Conservation (phyloP, 2,888 invertebrate genomes). For the Drosophila multiciliata region DNA sequence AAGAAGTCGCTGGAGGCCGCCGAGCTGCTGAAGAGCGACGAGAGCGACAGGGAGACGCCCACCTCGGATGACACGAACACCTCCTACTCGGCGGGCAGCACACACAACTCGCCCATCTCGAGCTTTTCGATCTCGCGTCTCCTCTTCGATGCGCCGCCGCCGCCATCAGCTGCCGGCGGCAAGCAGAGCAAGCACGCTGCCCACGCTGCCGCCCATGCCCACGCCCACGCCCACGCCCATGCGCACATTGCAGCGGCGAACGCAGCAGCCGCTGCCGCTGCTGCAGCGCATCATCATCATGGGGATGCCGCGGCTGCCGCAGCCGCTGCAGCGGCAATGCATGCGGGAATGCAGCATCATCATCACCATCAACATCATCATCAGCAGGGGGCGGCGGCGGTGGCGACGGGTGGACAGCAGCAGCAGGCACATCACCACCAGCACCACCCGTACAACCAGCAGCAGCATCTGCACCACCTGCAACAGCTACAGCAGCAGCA, state of each 20-base stretch:
- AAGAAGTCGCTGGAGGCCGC: slow-evolving; percentile 99
- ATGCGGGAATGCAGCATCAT: slow-evolving; percentile 61
- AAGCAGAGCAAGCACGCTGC: slow-evolving; percentile 61
- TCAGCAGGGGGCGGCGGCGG: slow-evolving; percentile 43
- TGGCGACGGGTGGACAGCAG: slow-evolving; percentile 27
- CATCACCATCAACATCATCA: slow-evolving; percentile 54
- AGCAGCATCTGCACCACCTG: slow-evolving; percentile 80
- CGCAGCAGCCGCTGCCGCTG: slow-evolving; percentile 50
- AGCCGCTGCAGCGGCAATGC: slow-evolving; percentile 51
- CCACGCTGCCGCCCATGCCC: slow-evolving; percentile 59
- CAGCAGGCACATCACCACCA: slow-evolving; percentile 58
- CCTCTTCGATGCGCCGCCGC: slow-evolving; percentile 83
- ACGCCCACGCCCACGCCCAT: slow-evolving; percentile 53
- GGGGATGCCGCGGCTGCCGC: slow-evolving; percentile 54
- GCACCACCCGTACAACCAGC: slow-evolving; percentile 82
- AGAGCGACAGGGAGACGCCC: slow-evolving; percentile 88
- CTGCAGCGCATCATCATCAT: slow-evolving; percentile 60
- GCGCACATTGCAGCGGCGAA: slow-evolving; percentile 66
- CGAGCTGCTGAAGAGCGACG: slow-evolving; percentile 94
- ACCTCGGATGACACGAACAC: slow-evolving; percentile 88
- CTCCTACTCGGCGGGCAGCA: slow-evolving; percentile 85
- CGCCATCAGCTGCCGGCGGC: slow-evolving; percentile 39
- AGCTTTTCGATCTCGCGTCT: slow-evolving; percentile 84
- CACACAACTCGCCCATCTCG: slow-evolving; percentile 85
- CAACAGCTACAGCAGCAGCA: slow-evolving; percentile 78